Conservation (phyloP, 2,113 vertebrate species). For the Excalfactoria chinensis region DNA sequence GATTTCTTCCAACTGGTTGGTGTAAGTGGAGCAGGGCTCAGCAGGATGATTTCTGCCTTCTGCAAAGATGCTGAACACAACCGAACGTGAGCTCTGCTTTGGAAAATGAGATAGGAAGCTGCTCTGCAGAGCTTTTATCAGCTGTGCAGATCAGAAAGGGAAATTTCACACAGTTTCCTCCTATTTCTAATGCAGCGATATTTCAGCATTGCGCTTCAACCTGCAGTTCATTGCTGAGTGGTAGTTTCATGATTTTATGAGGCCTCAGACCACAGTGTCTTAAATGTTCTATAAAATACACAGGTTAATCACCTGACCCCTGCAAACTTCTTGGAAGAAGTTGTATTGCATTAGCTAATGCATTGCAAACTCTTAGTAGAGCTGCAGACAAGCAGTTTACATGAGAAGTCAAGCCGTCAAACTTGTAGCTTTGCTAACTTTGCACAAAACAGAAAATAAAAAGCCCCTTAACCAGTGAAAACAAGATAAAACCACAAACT, state of each 20-base stretch:
- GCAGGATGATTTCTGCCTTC: not conserved
- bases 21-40: slow-evolving; percentile 13
- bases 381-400: slow-evolving; percentile 55
- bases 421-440: slow-evolving; percentile 76
- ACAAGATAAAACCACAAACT: slow-evolving; percentile 78
- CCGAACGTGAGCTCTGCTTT: not conserved
- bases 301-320: slow-evolving; percentile 73
- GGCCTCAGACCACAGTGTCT: slow-evolving; percentile 64
- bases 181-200: slow-evolving; percentile 44
- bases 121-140: not conserved
- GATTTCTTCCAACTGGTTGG: not conserved
- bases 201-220: slow-evolving; percentile 67
- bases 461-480: slow-evolving; percentile 66
- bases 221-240: slow-evolving; percentile 30
- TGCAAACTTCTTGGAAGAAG: slow-evolving; percentile 73
- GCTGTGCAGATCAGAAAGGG: not conserved
- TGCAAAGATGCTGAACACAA: not conserved
- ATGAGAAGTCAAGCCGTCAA: slow-evolving; percentile 69
- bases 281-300: slow-evolving; percentile 67
- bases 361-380: slow-evolving; percentile 60
- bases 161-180: slow-evolving; percentile 24
- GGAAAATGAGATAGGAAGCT: slow-evolving; percentile 5
- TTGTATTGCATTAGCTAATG: slow-evolving; percentile 81
- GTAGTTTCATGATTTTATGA: slow-evolving; percentile 63
- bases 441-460: slow-evolving; percentile 59